A percentile compares a stretch with the other conserved stretches of the same genome.
These are phyloP conservation scores for Smutsia temminckii DNA, from an alignment of 2,797 vertebrate species.

Conservation along the genomic window DNA sequence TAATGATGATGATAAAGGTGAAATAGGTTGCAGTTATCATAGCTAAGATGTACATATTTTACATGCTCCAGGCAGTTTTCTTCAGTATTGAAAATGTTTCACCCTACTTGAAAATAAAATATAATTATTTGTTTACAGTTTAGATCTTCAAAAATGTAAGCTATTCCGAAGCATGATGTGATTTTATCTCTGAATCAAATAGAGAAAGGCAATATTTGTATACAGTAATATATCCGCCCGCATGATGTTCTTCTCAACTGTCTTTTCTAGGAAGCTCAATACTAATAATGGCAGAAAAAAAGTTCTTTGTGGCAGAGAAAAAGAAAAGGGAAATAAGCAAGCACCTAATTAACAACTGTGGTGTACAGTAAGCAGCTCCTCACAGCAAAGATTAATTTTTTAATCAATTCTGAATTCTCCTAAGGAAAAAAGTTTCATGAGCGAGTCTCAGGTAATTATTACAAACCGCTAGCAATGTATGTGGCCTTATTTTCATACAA, in stretches of 20 bases:
- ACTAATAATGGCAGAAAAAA: not conserved
- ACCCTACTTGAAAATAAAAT: slow-evolving; percentile 68
- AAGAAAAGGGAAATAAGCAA: not conserved
- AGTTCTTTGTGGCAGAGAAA: not conserved
- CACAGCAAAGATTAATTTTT: not conserved
- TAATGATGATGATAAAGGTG: not conserved
- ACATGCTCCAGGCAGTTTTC: slow-evolving; percentile 12
- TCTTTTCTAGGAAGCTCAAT: not conserved
- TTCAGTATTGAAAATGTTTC: slow-evolving; percentile 57
- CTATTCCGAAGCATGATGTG: not conserved
- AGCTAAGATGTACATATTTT: not conserved
- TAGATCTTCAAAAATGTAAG: not conserved
- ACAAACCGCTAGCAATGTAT: not conserved
- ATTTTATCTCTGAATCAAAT: slow-evolving; percentile 13
- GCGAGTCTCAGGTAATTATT: slow-evolving; percentile 6
- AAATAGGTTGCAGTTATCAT: not conserved
- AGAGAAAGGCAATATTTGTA: not conserved
- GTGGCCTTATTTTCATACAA: slow-evolving; percentile 25
- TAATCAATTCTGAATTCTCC: not conserved
- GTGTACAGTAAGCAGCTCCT: not conserved
- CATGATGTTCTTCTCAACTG: not conserved
- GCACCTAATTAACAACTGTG: not conserved
- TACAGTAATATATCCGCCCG: not conserved
- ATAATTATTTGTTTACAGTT: slow-evolving; percentile 74
- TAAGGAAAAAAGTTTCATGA: not conserved